These are phyloP conservation scores for Drosophila prosaltans DNA, from an alignment of 1,140 invertebrate species.

Conservation along the genomic window DNA sequence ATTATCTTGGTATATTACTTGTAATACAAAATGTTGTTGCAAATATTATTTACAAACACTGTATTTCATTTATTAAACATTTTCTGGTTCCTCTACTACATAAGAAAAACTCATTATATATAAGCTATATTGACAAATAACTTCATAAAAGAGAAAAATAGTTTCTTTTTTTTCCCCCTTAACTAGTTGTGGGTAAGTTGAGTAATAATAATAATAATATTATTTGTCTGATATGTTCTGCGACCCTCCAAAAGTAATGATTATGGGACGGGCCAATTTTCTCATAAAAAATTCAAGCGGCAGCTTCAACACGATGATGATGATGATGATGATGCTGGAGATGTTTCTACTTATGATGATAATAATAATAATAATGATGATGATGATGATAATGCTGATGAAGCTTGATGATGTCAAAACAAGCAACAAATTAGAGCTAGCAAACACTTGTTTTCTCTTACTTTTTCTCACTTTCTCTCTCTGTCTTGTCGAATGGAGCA, in stretches of 20 bases:
- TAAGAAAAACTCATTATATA: constrained; percentile 14
- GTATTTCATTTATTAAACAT: not conserved
- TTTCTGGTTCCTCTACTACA: not conserved
- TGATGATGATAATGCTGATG: constrained; percentile 25
- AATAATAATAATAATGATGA: not conserved
- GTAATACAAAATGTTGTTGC: not conserved
- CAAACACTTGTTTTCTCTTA: constrained; percentile 49
- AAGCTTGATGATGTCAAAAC: constrained; percentile 68
- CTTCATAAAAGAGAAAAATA: constrained; percentile 45
- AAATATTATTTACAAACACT: not conserved
- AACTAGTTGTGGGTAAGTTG: constrained; percentile 4
- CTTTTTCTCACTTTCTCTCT: not conserved
- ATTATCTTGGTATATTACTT: too few species aligned
- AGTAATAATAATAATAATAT: constrained; percentile 5
- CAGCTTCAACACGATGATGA: constrained; percentile 50
- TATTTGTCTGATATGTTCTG: constrained; percentile 7
- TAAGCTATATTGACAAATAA: constrained; percentile 67
- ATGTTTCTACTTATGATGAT: not conserved
- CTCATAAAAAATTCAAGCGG: constrained; percentile 76
- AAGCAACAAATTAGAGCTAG: constrained; percentile 71
- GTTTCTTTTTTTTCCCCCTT: not conserved
- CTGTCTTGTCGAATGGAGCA: constrained; percentile 12
- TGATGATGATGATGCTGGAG: not conserved
- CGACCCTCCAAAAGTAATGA: constrained; percentile 51
- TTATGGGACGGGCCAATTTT: constrained; percentile 71